Conservation (phyloP, 2,113 vertebrate genomes). For the Scopus umbretta region DNA sequence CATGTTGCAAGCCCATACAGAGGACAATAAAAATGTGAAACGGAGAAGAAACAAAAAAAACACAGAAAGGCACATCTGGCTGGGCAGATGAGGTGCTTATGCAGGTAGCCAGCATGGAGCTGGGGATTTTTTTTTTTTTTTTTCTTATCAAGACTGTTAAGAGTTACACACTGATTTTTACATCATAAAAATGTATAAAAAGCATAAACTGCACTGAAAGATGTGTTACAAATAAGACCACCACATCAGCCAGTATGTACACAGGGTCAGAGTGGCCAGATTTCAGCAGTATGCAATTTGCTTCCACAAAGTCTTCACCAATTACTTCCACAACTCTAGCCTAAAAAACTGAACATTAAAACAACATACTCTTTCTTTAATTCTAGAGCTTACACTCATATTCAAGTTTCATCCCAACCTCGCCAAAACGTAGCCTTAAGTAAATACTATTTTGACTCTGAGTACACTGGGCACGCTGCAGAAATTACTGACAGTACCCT, state of each 20-base stretch:
- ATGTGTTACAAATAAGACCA: background rate
- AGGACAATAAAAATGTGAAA: background rate
- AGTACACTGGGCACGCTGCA: background rate
- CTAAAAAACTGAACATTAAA: background rate
- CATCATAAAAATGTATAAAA: background rate
- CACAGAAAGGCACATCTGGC: background rate
- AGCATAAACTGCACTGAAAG: background rate
- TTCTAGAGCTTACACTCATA: background rate
- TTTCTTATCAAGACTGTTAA: background rate
- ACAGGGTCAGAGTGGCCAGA: background rate
- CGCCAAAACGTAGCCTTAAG: background rate
- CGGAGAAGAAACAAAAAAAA: background rate
- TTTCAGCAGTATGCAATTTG: background rate
- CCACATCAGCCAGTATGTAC: fast-evolving
- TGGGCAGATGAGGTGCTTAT: background rate
- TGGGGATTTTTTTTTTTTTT: background rate
- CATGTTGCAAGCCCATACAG: background rate
- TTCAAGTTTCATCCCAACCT: background rate
- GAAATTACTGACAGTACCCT: background rate
- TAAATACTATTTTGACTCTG: background rate
- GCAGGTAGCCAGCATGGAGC: background rate
- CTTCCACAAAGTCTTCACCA: background rate
- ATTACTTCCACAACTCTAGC: background rate
- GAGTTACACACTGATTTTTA: background rate
- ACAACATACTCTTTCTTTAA: background rate